Evolutionary conservation across 2,888 invertebrate genomes (phyloP), one percentile per base, ranked within the genome.

Genomic region (Tinea trinotella): DNA sequence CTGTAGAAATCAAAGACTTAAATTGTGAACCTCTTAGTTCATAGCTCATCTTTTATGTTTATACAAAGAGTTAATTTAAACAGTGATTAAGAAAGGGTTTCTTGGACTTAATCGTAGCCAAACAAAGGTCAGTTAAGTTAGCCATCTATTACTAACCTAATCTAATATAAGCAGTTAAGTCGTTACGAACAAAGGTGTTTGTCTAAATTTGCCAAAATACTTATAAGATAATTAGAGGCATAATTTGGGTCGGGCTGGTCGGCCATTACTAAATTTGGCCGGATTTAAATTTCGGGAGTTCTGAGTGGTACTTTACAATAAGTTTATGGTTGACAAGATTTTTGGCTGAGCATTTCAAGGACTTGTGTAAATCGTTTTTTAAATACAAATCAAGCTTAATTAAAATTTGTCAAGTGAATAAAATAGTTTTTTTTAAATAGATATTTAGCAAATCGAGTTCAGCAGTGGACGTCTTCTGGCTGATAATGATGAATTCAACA

Each of bases 201-300:
- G 40, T 40, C 40, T 40, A 40, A 40, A 40, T 40, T 40, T 40
- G 17, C 15, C 40, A 40, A 17, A 40, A 30, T 40, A 13, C 40
- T 40, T 40, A 40, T 40, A 40, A 40, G 40, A 40, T 40, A 40
- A 40, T 40, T 40, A 40, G 40, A 13, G 40, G 10, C 40, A 40
- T 40, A 40, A 40, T 40, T 40, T 12, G 40, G 40, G 40, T 40
- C 40, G 17, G 4, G n/a, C 9, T n/a, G 30, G 30, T 30, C 30
- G 30, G 30, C 7, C 30, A 30, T 30, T 30, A 30, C 30, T 4
- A 30, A 30, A 30, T 30, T 30, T 7, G n/a, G 30, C 3, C 30
- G 30, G 30, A 30, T 30, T 30, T 30, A 30, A 30, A 30, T 30
- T 30, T 7, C 2, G 9, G 9, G 4, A 30, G 7, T 7, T 30